Percentiles rank a stretch among this genome's conserved stretches.
Evolutionary conservation across 1,140 invertebrate genomes (phyloP).

Genomic region (Brachionus manjavacas): DNA sequence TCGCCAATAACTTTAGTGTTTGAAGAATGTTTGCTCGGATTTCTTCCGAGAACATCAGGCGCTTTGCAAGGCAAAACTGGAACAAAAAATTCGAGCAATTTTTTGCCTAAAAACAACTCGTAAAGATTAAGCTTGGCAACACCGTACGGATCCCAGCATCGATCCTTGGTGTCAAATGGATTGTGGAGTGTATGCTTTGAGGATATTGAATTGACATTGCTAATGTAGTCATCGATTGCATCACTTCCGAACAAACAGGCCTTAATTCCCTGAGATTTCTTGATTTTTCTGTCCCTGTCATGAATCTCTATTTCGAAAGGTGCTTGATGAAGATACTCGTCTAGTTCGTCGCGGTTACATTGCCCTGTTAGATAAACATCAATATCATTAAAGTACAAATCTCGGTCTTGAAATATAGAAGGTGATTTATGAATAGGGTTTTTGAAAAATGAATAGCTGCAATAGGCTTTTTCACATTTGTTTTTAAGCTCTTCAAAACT

Average conservation of each 20-base stretch:
- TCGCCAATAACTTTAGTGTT: constrained; percentile 23
- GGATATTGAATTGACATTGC: constrained; percentile 50
- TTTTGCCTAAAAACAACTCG: constrained; percentile 52
- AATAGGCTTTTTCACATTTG: constrained; percentile 53
- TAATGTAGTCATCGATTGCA: constrained; percentile 56
- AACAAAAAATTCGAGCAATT: constrained; percentile 49
- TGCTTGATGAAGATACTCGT: constrained; percentile 52
- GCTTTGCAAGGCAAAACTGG: constrained; percentile 51
- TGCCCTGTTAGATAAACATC: constrained; percentile 53
- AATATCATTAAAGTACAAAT: constrained; percentile 55
- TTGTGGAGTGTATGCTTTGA: constrained; percentile 53
- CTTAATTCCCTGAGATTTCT: constrained; percentile 43
- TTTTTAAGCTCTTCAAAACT: constrained; percentile 48
- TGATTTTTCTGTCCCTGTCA: constrained; percentile 49
- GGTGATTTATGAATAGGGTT: constrained; percentile 48
- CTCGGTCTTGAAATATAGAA: constrained; percentile 48
- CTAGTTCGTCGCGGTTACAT: constrained; percentile 48
- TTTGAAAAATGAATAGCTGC: constrained; percentile 52
- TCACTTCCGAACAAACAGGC: constrained; percentile 55
- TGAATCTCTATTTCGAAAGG: constrained; percentile 54
- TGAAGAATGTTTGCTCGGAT: background rate
- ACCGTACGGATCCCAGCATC: constrained; percentile 56
- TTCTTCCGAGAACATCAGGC: constrained; percentile 48
- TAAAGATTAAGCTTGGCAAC: constrained; percentile 53
- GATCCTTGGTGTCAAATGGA: constrained; percentile 51